These are phyloP conservation scores for Equus quagga DNA, from an alignment of 2,113 vertebrate genomes.

Conservation along the genomic window DNA sequence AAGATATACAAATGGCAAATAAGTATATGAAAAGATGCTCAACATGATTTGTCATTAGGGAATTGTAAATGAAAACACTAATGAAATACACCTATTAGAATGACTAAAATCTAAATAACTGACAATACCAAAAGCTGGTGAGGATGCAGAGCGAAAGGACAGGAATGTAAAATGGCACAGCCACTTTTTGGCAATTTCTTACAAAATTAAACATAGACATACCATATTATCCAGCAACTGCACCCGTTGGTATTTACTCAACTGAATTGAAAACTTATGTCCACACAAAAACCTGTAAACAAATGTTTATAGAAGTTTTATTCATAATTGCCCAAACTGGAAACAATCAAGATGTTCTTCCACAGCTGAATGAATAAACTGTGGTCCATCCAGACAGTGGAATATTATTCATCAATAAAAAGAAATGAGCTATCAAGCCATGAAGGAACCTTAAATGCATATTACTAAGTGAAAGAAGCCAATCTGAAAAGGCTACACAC, in stretches of 20 bases:
- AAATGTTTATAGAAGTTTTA: background rate
- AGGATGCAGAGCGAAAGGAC: rapidly evolving
- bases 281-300: background rate
- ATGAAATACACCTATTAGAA: background rate
- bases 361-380: too few species aligned
- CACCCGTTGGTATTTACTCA: background rate
- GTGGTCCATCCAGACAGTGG: background rate
- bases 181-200: background rate
- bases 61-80: background rate
- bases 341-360: background rate
- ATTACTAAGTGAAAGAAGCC: background rate
- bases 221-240: background rate
- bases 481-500: rapidly evolving
- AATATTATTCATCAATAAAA: background rate
- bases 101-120: background rate
- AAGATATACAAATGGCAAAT: background rate
- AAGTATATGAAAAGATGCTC: rapidly evolving
- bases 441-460: background rate
- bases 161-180: background rate
- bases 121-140: too few species aligned
- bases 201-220: background rate
- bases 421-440: background rate
- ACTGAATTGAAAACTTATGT: background rate
- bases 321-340: background rate
- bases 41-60: background rate